Percentiles rank a stretch among this genome's conserved stretches.
phyloP scores from a whole-genome alignment of 2,797 vertebrate genomes.

The Coregonus sp. region DNA sequence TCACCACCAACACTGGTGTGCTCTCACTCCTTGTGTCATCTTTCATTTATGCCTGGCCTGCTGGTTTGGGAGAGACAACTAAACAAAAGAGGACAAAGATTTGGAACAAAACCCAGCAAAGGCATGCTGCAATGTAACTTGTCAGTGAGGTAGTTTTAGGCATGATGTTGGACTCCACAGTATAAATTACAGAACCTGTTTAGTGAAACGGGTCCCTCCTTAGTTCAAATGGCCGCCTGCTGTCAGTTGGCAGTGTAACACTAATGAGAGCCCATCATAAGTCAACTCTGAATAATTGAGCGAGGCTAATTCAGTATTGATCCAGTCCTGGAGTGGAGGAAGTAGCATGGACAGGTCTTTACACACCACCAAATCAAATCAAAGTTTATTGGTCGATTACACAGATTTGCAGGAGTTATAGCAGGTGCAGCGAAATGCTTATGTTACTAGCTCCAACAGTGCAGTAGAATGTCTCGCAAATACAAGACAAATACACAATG shows the following conservation, averaged over 20 bases:
- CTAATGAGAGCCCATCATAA: slow-evolving; percentile 65
- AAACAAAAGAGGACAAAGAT: not conserved
- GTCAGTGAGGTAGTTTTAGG: not conserved
- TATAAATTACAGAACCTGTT: not conserved
- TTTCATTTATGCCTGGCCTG: not conserved
- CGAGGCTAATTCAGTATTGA: slow-evolving; percentile 78
- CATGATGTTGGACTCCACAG: not conserved
- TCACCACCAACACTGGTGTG: slow-evolving; percentile 11
- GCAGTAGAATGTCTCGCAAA: no score
- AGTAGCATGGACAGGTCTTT: slow-evolving; percentile 36
- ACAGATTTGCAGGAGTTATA: no score
- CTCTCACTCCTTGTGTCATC: not conserved
- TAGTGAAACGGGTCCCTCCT: not conserved
- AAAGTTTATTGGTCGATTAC: no score
- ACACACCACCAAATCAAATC: slow-evolving; percentile 25
- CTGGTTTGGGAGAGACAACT: not conserved
- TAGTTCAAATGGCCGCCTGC: not conserved
- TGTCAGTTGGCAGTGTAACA: slow-evolving; percentile 51
- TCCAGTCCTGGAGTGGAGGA: slow-evolving; percentile 61
- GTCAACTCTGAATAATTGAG: slow-evolving; percentile 81
- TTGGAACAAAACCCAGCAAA: no score
- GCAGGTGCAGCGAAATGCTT: no score
- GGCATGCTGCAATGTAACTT: no score
- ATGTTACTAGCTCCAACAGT: no score
- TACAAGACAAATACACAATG: no score